Conservation (phyloP, 2,113 vertebrate species). For the Phylloscopus trochilus region DNA sequence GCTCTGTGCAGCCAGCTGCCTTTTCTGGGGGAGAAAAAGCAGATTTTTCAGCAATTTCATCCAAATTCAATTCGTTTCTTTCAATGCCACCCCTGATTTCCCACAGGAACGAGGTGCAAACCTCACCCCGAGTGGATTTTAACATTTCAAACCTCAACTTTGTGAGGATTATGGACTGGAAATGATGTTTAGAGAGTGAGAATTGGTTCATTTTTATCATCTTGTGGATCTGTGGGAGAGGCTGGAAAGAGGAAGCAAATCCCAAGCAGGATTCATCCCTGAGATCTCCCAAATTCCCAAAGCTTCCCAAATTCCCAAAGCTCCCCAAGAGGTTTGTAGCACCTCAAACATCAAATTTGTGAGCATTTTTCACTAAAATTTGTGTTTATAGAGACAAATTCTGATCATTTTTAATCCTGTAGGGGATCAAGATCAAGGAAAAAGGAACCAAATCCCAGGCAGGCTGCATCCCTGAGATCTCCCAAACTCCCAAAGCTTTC, state of each 20-base stretch:
- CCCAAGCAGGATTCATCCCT: too few relatives aligned
- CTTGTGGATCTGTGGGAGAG: background rate
- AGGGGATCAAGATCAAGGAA: too few relatives aligned
- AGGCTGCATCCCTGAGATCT: background rate
- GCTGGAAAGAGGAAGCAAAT: background rate
- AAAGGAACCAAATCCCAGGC: background rate
- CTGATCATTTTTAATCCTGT: too few relatives aligned
- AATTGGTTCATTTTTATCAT: background rate
- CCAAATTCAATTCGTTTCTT: fast-evolving
- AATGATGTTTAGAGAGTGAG: background rate
- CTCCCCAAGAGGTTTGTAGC: too few relatives aligned
- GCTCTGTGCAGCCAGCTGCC: slow-evolving; percentile 93
- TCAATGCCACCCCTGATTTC: background rate
- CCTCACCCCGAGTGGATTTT: background rate
- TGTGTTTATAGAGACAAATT: too few relatives aligned
- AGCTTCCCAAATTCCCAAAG: too few relatives aligned
- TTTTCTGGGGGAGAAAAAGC: slow-evolving; percentile 78
- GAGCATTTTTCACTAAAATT: background rate
- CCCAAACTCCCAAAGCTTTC: background rate
- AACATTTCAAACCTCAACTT: background rate
- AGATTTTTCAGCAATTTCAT: background rate
- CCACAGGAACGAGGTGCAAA: background rate
- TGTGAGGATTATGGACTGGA: fast-evolving
- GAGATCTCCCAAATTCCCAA: too few relatives aligned
- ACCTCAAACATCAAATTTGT: too few relatives aligned